A percentile compares a stretch with the other conserved stretches of the same genome.
Evolutionary conservation across 2,797 vertebrate genomes (phyloP).

Genomic region (Psittacula echo): DNA sequence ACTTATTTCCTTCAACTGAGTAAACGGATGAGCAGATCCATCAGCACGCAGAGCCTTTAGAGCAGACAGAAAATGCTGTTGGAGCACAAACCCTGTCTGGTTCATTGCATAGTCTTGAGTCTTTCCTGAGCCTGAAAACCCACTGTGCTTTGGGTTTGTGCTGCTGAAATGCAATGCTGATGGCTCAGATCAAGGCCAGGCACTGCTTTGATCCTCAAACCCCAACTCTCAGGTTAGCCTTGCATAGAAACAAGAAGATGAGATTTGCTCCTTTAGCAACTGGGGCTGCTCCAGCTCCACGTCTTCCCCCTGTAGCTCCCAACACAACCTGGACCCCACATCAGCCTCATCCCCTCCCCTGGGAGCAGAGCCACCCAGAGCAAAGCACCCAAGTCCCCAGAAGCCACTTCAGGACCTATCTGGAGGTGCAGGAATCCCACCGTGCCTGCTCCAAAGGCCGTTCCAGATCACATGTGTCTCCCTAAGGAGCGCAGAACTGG

Average conservation of each 20-base stretch:
- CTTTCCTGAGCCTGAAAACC: not conserved
- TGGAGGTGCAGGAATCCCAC: fast-evolving
- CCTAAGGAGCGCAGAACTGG: not conserved
- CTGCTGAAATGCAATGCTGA: not conserved
- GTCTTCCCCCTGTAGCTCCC: not conserved
- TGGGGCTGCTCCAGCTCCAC: not conserved
- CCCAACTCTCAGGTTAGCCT: not conserved
- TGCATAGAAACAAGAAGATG: fast-evolving
- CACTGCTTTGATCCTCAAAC: not conserved
- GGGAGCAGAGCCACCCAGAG: too few species aligned
- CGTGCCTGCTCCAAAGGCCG: fast-evolving
- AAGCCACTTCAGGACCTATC: not conserved
- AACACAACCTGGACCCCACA: fast-evolving
- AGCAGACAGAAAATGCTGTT: not conserved
- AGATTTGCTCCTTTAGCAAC: not conserved
- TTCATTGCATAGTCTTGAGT: too few species aligned
- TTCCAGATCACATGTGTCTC: fast-evolving
- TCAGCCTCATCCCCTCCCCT: not conserved
- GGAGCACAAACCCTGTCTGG: not conserved
- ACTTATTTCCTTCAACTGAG: too few species aligned
- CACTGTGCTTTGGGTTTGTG: fast-evolving
- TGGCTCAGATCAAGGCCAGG: not conserved
- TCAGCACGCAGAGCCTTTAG: not conserved
- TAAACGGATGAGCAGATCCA: not conserved
- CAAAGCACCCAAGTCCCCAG: not conserved